These are phyloP conservation scores for Euclidia mi DNA, from an alignment of 2,888 invertebrate species.

Conservation along the genomic window DNA sequence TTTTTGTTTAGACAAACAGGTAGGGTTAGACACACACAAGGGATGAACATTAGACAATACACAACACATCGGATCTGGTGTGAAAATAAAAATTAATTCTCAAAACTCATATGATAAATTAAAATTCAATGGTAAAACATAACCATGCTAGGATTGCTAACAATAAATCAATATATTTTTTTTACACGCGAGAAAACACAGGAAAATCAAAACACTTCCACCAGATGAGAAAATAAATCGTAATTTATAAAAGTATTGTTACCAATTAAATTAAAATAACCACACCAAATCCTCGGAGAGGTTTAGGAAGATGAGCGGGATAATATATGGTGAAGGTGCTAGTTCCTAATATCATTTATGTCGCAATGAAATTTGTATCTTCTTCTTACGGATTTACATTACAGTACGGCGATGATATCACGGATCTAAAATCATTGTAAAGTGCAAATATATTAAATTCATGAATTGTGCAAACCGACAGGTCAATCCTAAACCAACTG, in stretches of 20 bases:
- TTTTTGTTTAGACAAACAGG: slow-evolving; percentile 88
- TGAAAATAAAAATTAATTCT: slow-evolving; percentile 80
- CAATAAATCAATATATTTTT: slow-evolving; percentile 80
- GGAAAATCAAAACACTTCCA: slow-evolving; percentile 90
- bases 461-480: slow-evolving; percentile 82
- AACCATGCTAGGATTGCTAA: slow-evolving; percentile 88
- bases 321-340: slow-evolving; percentile 83
- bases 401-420: slow-evolving; percentile 84
- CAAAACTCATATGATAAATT: slow-evolving; percentile 72
- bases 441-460: slow-evolving; percentile 84
- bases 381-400: slow-evolving; percentile 78
- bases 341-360: slow-evolving; percentile 78
- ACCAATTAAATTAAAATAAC: slow-evolving; percentile 85
- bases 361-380: slow-evolving; percentile 76
- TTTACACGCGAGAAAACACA: slow-evolving; percentile 85
- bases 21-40: slow-evolving; percentile 96
- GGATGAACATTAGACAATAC: slow-evolving; percentile 97
- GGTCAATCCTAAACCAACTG: slow-evolving; percentile 78
- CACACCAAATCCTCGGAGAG: slow-evolving; percentile 90
- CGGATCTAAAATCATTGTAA: slow-evolving; percentile 85
- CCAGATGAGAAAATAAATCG: slow-evolving; percentile 87
- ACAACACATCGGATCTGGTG: slow-evolving; percentile 92
- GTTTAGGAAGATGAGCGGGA: slow-evolving; percentile 87
- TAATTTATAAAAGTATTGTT: slow-evolving; percentile 78
- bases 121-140: slow-evolving; percentile 77